Base-by-base conservation (phyloP, 2,113 vertebrate species). In the Romanogobio albipinnatus region DNA sequence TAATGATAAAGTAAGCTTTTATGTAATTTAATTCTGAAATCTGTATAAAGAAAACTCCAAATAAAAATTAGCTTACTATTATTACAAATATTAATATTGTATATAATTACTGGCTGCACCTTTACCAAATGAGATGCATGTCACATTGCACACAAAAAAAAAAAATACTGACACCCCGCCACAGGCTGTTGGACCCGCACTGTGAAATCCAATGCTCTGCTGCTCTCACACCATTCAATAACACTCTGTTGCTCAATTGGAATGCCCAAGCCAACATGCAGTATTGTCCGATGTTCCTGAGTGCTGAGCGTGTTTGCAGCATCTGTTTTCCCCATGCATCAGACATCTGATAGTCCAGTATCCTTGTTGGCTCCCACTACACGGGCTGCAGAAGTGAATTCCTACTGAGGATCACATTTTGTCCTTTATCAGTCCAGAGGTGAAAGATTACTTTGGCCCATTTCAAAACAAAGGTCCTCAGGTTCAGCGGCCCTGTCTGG, bases 321-420 rank as follows among this genome's bases (percentile, higher is more conserved):
- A 2, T 66, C 61, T 68, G 79, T 66, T 68, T 68, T 51, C 45
- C 1, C 45, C 9, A 33, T 66, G 43, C 61, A 47, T 83, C 56
- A 49, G 71, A 33, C 61, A 53, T 68, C 7, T 84, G 51, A 62
- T 73, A 61, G 24, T 29, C 13, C 66, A 80, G 84, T 36, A 10
- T 29, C 29, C 4, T 33, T 86, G 39, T 39, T 43, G 59, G 13
- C 26, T 66, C 62, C 7, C 51, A 29, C 56, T 43, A 1, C 47
- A 2, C 3, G 24, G 14, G 39, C 59, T 39, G 24, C 24, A 26
- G 51, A 14, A 58, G 33, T 58, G 3, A 82, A 9, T 39, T 66
- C 49, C 49, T 56, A 14, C 24, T 47, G 70, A 36, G 26, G 61
- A 45, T 84, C 83, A 76, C n/a, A 24, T 81, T 81, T 15, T 74